Evolutionary conservation across 2,797 vertebrate genomes (phyloP).

Genomic region (Diglossa cyanea): DNA sequence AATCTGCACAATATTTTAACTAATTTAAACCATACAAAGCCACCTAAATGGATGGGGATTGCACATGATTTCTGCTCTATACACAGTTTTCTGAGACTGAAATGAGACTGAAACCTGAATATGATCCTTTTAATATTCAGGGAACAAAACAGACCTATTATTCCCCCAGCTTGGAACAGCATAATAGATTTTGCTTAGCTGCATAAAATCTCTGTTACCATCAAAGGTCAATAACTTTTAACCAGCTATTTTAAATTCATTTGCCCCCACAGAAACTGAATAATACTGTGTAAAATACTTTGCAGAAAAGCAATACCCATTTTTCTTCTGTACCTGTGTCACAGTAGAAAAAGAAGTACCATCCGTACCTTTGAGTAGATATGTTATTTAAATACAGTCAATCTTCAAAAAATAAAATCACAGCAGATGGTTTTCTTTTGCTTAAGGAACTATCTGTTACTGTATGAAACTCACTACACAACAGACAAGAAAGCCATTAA

Average conservation of each 20-base stretch:
- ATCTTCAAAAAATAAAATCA: not conserved
- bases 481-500: not conserved
- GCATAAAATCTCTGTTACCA: not conserved
- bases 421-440: not conserved
- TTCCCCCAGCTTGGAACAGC: not conserved
- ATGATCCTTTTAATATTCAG: not conserved
- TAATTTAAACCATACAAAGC: not conserved
- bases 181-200: not conserved
- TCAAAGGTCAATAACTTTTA: not conserved
- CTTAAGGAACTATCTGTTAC: not conserved
- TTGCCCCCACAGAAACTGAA: not conserved
- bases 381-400: not conserved
- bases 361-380: not conserved
- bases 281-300: not conserved
- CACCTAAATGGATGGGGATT: not conserved
- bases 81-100: not conserved
- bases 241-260: not conserved
- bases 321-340: not conserved
- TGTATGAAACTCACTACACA: not conserved
- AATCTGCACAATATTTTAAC: not conserved
- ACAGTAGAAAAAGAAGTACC: not conserved
- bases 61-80: not conserved
- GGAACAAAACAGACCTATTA: not conserved
- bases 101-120: not conserved
- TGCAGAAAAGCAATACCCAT: not conserved